Evolutionary conservation across 2,113 vertebrate species (phyloP).

Genomic region (Chunga burmeisteri): DNA sequence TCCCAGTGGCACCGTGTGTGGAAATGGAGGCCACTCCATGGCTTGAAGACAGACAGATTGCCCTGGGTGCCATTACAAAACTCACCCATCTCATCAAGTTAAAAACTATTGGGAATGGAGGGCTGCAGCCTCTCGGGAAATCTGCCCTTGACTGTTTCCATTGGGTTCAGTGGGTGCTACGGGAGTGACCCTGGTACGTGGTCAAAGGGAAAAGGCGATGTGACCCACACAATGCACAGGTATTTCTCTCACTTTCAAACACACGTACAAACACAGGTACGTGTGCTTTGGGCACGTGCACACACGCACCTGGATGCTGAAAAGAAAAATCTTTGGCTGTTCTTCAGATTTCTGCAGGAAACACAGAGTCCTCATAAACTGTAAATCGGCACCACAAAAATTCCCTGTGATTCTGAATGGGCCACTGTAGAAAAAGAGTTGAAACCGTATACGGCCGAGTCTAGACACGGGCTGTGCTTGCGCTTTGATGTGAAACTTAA

Average conservation of each 20-base stretch:
- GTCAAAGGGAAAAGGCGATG: not conserved
- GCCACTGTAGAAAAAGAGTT: not conserved
- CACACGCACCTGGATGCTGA: too few species aligned
- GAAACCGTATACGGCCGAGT: not conserved
- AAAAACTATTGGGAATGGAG: not conserved
- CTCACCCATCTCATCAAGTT: not conserved
- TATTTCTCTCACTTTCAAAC: not conserved
- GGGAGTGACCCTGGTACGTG: not conserved
- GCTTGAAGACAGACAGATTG: too few species aligned
- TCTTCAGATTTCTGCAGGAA: not conserved
- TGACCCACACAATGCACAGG: not conserved
- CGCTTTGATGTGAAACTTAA: not conserved
- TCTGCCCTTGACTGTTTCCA: not conserved
- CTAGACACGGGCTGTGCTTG: not conserved
- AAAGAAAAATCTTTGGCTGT: not conserved
- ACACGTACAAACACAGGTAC: fast-evolving
- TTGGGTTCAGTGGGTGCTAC: not conserved
- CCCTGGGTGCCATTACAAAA: not conserved
- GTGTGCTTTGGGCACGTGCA: fast-evolving
- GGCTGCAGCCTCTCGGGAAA: not conserved
- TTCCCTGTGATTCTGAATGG: not conserved
- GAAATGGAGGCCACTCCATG: not conserved
- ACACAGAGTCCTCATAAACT: fast-evolving
- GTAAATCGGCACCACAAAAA: not conserved
- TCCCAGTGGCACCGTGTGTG: not conserved